Evolutionary conservation across 2,797 vertebrate species (phyloP).

Genomic region (Cossypha heuglini): DNA sequence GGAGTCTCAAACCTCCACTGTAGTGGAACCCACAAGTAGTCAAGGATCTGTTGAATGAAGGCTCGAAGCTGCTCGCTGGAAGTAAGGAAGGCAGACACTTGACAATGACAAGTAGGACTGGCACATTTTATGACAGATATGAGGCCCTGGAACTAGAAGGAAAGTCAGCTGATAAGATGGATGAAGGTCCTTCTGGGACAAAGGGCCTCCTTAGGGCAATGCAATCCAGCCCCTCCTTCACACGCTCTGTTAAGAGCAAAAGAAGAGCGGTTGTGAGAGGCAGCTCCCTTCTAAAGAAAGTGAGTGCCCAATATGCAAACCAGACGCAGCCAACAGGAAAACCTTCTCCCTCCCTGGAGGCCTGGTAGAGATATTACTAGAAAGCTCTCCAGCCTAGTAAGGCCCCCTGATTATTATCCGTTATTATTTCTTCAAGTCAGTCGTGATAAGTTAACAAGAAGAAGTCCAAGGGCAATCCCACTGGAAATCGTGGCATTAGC

Average conservation of each 20-base stretch:
- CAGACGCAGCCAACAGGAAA: background rate
- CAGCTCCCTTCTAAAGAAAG: background rate
- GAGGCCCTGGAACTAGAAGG: background rate
- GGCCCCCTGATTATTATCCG: rapidly evolving
- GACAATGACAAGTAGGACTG: background rate
- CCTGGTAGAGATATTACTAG: background rate
- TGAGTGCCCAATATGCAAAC: background rate
- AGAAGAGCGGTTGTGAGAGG: background rate
- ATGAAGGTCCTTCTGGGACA: background rate
- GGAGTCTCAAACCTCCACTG: background rate
- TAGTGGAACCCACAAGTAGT: background rate
- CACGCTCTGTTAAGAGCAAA: background rate
- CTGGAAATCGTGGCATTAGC: too few relatives aligned
- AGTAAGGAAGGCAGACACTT: background rate
- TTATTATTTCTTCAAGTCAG: background rate
- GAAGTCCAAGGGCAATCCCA: background rate
- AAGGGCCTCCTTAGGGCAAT: background rate
- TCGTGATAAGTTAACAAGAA: background rate
- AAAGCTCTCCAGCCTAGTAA: background rate
- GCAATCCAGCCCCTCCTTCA: rapidly evolving
- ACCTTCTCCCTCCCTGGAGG: background rate
- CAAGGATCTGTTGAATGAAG: background rate
- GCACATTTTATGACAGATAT: background rate
- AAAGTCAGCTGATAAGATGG: too few relatives aligned
- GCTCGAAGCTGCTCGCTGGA: background rate